These are phyloP conservation scores for Pseudomyrmex concolor DNA, from an alignment of 1,140 invertebrate genomes.

Conservation along the genomic window DNA sequence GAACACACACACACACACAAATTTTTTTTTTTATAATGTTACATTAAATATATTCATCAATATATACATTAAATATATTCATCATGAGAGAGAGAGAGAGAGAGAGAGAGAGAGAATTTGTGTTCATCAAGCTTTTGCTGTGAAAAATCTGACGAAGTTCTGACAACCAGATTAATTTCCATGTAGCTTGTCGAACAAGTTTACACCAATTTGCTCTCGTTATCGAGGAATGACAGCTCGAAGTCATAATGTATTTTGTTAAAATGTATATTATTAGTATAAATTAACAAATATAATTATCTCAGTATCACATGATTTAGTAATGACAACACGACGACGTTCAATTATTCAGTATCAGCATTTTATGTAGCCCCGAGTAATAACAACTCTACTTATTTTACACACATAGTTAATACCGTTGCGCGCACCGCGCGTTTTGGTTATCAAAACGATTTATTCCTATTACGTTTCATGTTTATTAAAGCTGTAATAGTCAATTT, in stretches of 20 bases:
- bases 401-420: constrained; percentile 19
- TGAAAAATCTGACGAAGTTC: neutral
- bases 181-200: constrained; percentile 24
- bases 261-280: constrained; percentile 32
- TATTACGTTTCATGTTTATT: constrained; percentile 64
- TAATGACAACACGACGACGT: neutral
- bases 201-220: constrained; percentile 8
- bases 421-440: constrained; percentile 19
- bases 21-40: constrained; percentile 27
- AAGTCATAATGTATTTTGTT: constrained; percentile 17
- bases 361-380: neutral
- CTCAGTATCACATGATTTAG: constrained; percentile 21
- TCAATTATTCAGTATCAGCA: constrained; percentile 19
- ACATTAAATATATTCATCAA: constrained; percentile 17
- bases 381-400: constrained; percentile 31
- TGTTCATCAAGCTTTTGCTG: neutral
- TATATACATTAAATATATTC: constrained; percentile 20
- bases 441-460: constrained; percentile 65
- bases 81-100: neutral
- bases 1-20: too few relatives aligned
- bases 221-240: neutral
- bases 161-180: neutral
- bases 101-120: neutral
- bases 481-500: constrained; percentile 52
- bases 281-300: constrained; percentile 27